These are phyloP conservation scores for Oreochromis spilurus DNA, from an alignment of 2,113 vertebrate species.

Conservation along the genomic window DNA sequence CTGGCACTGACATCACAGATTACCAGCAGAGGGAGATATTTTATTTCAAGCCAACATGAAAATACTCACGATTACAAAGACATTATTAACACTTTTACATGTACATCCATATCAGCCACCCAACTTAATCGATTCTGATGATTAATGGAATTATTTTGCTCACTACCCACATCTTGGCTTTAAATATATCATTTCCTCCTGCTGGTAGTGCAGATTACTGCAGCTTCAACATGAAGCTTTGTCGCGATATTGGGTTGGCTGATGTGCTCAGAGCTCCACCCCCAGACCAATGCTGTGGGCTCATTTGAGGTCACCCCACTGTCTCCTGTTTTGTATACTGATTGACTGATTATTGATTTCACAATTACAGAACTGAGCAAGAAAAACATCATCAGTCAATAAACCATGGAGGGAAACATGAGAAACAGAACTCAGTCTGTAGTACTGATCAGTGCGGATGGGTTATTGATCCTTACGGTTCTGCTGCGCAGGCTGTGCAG, in stretches of 20 bases:
- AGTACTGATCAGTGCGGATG: neutral
- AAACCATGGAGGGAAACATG: neutral
- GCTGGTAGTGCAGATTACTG: neutral
- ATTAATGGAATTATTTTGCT: neutral
- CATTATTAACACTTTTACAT: neutral
- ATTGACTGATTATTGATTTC: neutral
- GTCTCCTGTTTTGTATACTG: neutral
- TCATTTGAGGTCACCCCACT: neutral
- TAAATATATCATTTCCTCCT: neutral
- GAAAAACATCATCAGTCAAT: neutral
- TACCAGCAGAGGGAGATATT: neutral
- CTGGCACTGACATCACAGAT: neutral
- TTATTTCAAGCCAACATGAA: neutral
- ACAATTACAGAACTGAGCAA: neutral
- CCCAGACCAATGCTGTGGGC: neutral
- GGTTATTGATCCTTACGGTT: slow-evolving; percentile 69
- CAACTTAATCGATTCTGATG: neutral
- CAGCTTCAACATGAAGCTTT: neutral
- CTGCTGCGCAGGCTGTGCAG: slow-evolving; percentile 78
- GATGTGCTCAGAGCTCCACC: neutral
- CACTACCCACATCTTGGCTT: neutral
- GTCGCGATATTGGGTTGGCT: neutral
- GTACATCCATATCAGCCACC: neutral
- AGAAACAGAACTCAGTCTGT: neutral
- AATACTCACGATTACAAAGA: neutral